phyloP scores from a whole-genome alignment of 2,113 vertebrate genomes.

The Ranitomeya imitator region DNA sequence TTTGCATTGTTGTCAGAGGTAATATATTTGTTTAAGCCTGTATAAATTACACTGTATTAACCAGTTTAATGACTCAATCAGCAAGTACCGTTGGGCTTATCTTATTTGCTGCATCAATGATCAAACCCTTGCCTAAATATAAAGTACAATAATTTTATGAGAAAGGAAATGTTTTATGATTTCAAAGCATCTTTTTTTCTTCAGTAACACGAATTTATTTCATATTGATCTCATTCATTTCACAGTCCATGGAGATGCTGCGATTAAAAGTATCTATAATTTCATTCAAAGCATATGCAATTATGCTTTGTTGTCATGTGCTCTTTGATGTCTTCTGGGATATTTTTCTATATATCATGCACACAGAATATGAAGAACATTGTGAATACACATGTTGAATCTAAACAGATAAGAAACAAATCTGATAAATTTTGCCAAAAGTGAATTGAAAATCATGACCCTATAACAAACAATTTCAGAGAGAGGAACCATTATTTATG shows the following conservation, averaged over 20 bases:
- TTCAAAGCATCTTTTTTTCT: constrained; percentile 43
- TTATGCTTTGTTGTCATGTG: constrained; percentile 43
- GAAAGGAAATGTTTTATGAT: constrained; percentile 53
- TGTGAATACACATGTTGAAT: not conserved
- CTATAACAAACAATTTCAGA: not conserved
- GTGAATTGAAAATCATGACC: not conserved
- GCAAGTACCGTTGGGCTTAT: constrained; percentile 63
- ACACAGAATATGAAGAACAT: not conserved
- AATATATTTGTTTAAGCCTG: constrained; percentile 75
- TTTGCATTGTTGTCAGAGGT: constrained; percentile 71
- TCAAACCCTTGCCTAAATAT: constrained; percentile 60
- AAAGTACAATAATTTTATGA: constrained; percentile 53
- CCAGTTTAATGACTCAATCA: constrained; percentile 68
- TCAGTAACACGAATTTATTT: constrained; percentile 28
- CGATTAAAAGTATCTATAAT: constrained; percentile 33
- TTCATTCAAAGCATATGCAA: constrained; percentile 37
- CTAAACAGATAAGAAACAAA: not conserved
- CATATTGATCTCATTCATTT: constrained; percentile 37
- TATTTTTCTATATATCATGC: not conserved
- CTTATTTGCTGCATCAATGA: constrained; percentile 59
- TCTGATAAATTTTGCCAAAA: not conserved
- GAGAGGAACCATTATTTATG: too few relatives aligned
- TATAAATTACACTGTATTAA: constrained; percentile 71
- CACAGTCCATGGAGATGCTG: constrained; percentile 29
- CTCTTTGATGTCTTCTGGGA: not conserved